Evolutionary conservation across 2,113 vertebrate species (phyloP), one percentile per base, ranked within the genome.

Genomic region (Dolichotis patagonum): DNA sequence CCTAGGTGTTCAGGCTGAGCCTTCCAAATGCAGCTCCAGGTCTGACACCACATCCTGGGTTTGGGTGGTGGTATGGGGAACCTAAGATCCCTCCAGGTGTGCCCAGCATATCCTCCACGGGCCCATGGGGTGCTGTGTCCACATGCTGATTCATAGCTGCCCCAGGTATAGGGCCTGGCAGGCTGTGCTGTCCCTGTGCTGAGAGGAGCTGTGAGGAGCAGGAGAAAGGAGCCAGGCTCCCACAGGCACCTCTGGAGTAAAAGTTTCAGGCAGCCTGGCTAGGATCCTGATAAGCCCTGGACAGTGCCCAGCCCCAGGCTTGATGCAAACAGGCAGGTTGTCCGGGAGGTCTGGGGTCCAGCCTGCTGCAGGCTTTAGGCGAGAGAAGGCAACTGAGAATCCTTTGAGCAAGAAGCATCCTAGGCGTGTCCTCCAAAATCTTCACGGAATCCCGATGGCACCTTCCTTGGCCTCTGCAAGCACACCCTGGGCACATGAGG

Each of bases 381-480:
- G 38, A 20, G 20, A 43, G 35, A 65, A 30, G 43, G 67, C 1
- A 43, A 35, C 35, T 82, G 85, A n/a, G 26, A 26, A 2, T 26
- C 22, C 38, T 32, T 69, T 69, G 49, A 77, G 28, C 69, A 11
- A 22, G 58, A 54, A 49, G 81, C 58, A 46, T 4, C 80, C 49
- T n/a, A 19, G 60, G 46, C 0, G 0, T 16, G 46, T n/a, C 30
- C 58, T 65, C 85, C 17, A 41, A 4, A 67, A 43, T 17, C 54
- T 69, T 52, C 0, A 1, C 7, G 0, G 5, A 49, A 60, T 0
- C 22, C 30, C 16, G 52, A 32, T 2, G 1, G 35, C 22, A 38
- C 19, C 20, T 26, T 49, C 49, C 46, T 1, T 1, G 0, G 1
- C 17, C 7, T 0, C 46, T n/a, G 9, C 0, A 3, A n/a, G 2